Base-by-base conservation (phyloP, 2,888 invertebrate genomes). In the Melipona bicolor region DNA sequence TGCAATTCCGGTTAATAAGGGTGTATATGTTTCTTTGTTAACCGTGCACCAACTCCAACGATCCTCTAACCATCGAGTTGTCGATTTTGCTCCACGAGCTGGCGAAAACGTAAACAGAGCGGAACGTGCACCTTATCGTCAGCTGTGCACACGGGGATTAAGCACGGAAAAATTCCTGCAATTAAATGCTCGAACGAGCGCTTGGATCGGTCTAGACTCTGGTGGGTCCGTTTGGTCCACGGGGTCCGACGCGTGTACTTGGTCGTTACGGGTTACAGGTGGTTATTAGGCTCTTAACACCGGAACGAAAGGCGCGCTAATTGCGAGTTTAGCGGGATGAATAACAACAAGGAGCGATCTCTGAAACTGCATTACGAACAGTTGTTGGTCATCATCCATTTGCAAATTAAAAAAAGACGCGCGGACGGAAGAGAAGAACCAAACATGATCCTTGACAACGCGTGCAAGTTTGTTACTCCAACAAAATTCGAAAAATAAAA, bases 1-100 rank as follows among this genome's bases (percentile, higher is more conserved):
- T 70, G 69, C 70, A 70, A 81, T 79, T 70, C 65, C 81, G 52
- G 17, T 80, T 75, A 62, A 67, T 67, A 52, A 67, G 43, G 59
- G 43, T 9, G 43, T 43, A 15, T 24, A 32, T 32, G 50, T 82
- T 74, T 69, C 62, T 24, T 43, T 56, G 54, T 13, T 15, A 54
- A 17, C 49, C 36, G 17, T 9, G 17, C 4, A 50, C 59, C 24
- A 61, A 79, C 62, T 56, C 32, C 61, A 50, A 56, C 54, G 54
- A 65, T 19, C 49, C 36, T 43, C 36, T 0, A 9, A 36, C 54
- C 49, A 49, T 6, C 21, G 27, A 61, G 27, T 64, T 21, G 19
- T 3, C 21, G 13, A 19, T 32, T 4, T 15, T n/a, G 13, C 13
- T 21, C 13, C 21, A 1, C 27, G 27, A 27, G 27, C 1, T 9